A percentile compares a stretch with the other conserved stretches of the same genome.
phyloP scores from a whole-genome alignment of 1,140 invertebrate species.

The Kradibia gibbosae region DNA sequence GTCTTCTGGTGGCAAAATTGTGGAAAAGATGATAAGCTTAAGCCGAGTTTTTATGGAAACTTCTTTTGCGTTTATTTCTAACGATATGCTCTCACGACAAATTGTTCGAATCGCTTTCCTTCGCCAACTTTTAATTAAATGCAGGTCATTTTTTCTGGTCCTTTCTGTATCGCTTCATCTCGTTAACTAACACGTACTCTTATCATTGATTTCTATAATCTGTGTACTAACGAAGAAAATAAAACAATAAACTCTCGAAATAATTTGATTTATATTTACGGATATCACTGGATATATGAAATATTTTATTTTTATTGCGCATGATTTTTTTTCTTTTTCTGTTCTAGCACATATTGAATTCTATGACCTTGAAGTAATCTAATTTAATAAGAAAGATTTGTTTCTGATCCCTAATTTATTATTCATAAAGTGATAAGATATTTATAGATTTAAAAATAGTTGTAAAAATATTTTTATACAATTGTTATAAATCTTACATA shows the following conservation, averaged over 20 bases:
- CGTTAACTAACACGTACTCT: not conserved
- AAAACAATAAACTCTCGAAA: not conserved
- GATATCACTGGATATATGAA: too few species aligned
- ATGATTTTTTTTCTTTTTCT: too few species aligned
- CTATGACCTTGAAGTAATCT: too few species aligned
- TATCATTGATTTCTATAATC: not conserved
- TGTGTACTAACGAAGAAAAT: not conserved
- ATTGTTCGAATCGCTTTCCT: conserved; percentile 3
- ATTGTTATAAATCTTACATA: too few species aligned
- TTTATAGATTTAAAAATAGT: too few species aligned
- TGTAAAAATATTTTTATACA: too few species aligned
- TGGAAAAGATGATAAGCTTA: not conserved
- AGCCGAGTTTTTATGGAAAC: not conserved
- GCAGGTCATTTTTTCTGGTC: conserved; percentile 5
- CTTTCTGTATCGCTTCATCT: not conserved
- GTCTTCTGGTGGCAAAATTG: not conserved
- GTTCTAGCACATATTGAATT: too few species aligned
- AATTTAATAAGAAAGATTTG: too few species aligned
- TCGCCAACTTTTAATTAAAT: conserved; percentile 36
- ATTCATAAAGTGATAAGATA: too few species aligned
- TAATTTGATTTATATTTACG: too few species aligned
- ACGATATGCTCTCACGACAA: not conserved
- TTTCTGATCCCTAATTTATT: too few species aligned
- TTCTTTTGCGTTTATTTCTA: conserved; percentile 11
- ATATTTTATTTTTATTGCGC: too few species aligned